These are phyloP conservation scores for Leuciscus waleckii DNA, from an alignment of 2,797 vertebrate genomes.

Conservation along the genomic window DNA sequence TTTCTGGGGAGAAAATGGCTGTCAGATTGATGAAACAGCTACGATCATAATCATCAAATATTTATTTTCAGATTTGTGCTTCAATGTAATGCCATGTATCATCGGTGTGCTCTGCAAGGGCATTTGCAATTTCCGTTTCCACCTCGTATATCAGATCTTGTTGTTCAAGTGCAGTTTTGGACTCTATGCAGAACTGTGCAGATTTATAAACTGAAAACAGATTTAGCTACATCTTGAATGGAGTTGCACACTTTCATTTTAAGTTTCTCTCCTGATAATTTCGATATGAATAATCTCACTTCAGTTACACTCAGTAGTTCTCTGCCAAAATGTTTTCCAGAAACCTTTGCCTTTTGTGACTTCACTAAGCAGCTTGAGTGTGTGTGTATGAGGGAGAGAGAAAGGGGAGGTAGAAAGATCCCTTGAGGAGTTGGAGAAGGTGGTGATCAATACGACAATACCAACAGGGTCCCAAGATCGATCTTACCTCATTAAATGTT, in stretches of 20 bases:
- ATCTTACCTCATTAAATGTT: constrained; percentile 49
- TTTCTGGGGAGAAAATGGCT: background rate
- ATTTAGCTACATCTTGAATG: constrained; percentile 3
- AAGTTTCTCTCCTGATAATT: constrained; percentile 14
- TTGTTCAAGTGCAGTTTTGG: constrained; percentile 18
- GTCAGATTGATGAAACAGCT: background rate
- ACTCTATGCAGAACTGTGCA: background rate
- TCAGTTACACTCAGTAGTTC: constrained; percentile 18
- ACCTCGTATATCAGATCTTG: background rate
- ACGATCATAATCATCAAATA: background rate
- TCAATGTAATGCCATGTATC: constrained; percentile 5
- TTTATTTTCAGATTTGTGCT: constrained; percentile 13
- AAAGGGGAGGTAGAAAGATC: constrained; percentile 20
- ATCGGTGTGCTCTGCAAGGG: background rate
- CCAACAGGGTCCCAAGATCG: constrained; percentile 38
- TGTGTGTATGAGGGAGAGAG: background rate
- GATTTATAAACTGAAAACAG: constrained; percentile 28
- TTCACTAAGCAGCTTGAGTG: constrained; percentile 14
- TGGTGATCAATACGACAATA: constrained; percentile 46
- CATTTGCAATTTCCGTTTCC: constrained; percentile 21
- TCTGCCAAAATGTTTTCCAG: constrained; percentile 35
- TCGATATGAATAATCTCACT: constrained; percentile 8
- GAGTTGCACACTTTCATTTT: constrained; percentile 1
- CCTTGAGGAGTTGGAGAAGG: constrained; percentile 31
- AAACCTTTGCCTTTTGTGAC: constrained; percentile 23